Base-by-base conservation (phyloP, 2,888 invertebrate species). In the Orchestes rusci region DNA sequence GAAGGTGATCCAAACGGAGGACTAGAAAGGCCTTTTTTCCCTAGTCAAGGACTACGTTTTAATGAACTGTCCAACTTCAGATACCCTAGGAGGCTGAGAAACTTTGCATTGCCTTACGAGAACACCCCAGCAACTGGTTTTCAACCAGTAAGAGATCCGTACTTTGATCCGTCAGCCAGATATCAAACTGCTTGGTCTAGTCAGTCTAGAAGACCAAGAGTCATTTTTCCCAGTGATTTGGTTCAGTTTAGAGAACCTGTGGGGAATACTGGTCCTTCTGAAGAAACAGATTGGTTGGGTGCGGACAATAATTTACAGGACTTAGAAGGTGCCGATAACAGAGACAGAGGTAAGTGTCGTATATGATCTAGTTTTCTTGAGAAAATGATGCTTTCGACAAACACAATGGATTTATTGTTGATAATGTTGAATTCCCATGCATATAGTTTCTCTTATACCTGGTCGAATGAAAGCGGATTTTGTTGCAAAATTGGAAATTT, bases 291-390 rank as follows among this genome's bases (percentile, higher is more conserved):
- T 41, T 67, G 63, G 61, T 53, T 68, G 35, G 60, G 60, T n/a
- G 61, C 59, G 12, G 64, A 64, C 49, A 63, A 59, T 13, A 74
- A 72, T 49, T 63, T 82, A 31, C 83, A 83, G 69, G 82, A 83
- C 58, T 68, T 69, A n/a, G 67, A 68, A 53, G 67, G 68, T 44
- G 62, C 60, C 50, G 54, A 59, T 42, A 63, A 60, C 42, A 72
- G 78, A 52, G 82, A 82, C 58, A 73, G 80, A 73, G 82, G 82
- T 82, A 68, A 72, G 78, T 69, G 28, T 31, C 13, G 15, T n/a
- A n/a, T n/a, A n/a, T n/a, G n/a, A n/a, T n/a, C n/a, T n/a, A n/a
- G n/a, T n/a, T n/a, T n/a, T n/a, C n/a, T n/a, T n/a, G n/a, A n/a
- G n/a, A n/a, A n/a, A n/a, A n/a, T n/a, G n/a, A n/a, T n/a, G n/a